These are phyloP conservation scores for Sphaerophoria rueppellii DNA, from an alignment of 2,888 invertebrate genomes.

Conservation along the genomic window DNA sequence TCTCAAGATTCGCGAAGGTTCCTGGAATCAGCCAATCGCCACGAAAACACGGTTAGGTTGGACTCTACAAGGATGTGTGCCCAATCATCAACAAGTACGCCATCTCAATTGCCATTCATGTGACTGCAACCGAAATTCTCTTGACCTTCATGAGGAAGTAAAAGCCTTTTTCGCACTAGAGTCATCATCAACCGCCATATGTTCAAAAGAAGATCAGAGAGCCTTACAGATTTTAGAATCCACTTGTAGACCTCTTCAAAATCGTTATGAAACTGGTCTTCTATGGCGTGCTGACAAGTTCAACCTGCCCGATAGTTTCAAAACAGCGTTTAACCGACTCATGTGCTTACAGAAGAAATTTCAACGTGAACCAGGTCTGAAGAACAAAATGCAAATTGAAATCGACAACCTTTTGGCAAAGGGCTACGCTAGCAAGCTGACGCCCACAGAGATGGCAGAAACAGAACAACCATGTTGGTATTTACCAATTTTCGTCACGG, in stretches of 20 bases:
- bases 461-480: too few relatives aligned
- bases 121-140: constrained; percentile 45
- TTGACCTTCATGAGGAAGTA: constrained; percentile 56
- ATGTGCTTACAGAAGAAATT: constrained; percentile 64
- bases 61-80: too few relatives aligned
- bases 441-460: not conserved
- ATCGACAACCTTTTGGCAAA: constrained; percentile 58
- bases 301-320: constrained; percentile 48
- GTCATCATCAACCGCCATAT: constrained; percentile 47
- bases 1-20: constrained; percentile 53
- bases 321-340: constrained; percentile 45
- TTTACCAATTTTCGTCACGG: too few relatives aligned
- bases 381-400: constrained; percentile 54
- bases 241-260: constrained; percentile 5
- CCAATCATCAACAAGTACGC: too few relatives aligned
- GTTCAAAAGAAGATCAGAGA: too few relatives aligned
- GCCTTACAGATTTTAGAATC: too few relatives aligned
- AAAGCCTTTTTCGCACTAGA: too few relatives aligned
- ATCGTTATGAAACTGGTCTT: constrained; percentile 35
- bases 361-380: constrained; percentile 33
- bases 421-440: constrained; percentile 37
- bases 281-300: constrained; percentile 48
- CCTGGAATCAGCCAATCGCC: constrained; percentile 38
- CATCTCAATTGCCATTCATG: too few relatives aligned
- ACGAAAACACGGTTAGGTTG: too few relatives aligned